Conservation (phyloP, 2,113 vertebrate genomes). For the Prunella fulvescens region DNA sequence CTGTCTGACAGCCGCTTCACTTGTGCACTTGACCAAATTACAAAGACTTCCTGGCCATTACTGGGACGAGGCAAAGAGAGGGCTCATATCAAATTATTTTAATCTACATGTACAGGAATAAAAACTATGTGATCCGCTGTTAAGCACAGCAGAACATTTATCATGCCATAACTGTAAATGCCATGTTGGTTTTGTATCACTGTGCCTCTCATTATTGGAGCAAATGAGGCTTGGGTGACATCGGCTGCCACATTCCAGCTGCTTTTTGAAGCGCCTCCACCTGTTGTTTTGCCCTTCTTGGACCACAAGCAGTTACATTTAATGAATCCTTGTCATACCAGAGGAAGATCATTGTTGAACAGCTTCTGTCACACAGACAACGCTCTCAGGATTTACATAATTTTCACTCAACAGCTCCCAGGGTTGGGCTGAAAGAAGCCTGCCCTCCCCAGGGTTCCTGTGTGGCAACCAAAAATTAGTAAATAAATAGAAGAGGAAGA, state of each 20-base stretch:
- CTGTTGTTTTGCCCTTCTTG: conserved; percentile 52
- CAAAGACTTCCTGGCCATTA: neutral
- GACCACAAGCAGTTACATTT: conserved; percentile 27
- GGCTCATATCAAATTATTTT: conserved; percentile 12
- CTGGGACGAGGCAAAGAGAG: neutral
- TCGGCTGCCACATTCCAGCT: conserved; percentile 40
- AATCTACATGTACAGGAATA: conserved; percentile 39
- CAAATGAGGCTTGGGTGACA: conserved; percentile 49
- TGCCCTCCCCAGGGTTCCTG: neutral
- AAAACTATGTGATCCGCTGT: neutral
- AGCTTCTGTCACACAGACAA: neutral
- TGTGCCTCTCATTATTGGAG: conserved; percentile 18
- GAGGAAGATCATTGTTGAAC: conserved; percentile 42
- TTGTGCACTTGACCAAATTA: neutral
- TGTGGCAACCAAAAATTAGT: neutral
- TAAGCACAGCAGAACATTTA: conserved; percentile 28
- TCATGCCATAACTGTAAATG: conserved; percentile 47
- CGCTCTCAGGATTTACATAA: conserved; percentile 13
- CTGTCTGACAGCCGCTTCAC: neutral
- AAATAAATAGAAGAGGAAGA: conserved; percentile 21
- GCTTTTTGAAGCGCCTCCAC: conserved; percentile 50
- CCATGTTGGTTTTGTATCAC: conserved; percentile 53
- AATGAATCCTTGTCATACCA: conserved; percentile 42
- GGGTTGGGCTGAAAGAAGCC: neutral
- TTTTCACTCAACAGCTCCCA: conserved; percentile 32